A percentile compares a stretch with the other conserved stretches of the same genome.
These are phyloP conservation scores for Invenusta paracnida DNA, from an alignment of 2,888 invertebrate genomes.

Conservation along the genomic window DNA sequence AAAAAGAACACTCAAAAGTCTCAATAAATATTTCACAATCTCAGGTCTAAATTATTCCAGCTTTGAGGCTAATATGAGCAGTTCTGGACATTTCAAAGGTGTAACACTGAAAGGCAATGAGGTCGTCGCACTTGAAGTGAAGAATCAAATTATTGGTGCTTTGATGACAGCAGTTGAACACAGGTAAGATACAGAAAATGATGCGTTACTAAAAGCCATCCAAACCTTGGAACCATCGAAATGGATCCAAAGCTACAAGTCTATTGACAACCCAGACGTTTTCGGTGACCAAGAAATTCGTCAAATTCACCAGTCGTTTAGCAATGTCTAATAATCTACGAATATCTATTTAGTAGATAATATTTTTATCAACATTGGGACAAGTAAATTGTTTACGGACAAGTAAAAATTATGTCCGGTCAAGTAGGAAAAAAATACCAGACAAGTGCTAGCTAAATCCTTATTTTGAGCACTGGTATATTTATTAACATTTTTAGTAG, in stretches of 20 bases:
- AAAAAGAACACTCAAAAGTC: neutral
- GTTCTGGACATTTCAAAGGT: slow-evolving; percentile 9
- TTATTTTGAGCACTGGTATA: neutral
- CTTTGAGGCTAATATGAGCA: neutral
- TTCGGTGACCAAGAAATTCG: no score
- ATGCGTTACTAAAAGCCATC: neutral
- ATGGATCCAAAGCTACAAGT: neutral
- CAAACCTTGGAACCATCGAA: slow-evolving; percentile 1
- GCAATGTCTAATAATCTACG: neutral
- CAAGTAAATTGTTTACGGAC: neutral
- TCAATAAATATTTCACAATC: slow-evolving; percentile 4
- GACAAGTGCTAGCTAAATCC: neutral
- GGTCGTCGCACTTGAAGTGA: neutral
- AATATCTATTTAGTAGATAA: neutral
- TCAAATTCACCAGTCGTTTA: neutral
- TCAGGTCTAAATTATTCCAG: neutral
- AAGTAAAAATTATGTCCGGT: neutral
- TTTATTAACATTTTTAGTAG: no score
- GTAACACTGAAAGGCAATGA: neutral
- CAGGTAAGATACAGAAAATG: neutral
- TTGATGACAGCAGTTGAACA: slow-evolving; percentile 21
- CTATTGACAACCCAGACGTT: neutral
- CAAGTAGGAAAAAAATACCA: neutral
- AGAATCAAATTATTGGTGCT: slow-evolving; percentile 5
- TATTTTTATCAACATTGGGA: neutral